Base-by-base conservation (phyloP, 2,797 vertebrate species). In the Moxostoma hubbsi region DNA sequence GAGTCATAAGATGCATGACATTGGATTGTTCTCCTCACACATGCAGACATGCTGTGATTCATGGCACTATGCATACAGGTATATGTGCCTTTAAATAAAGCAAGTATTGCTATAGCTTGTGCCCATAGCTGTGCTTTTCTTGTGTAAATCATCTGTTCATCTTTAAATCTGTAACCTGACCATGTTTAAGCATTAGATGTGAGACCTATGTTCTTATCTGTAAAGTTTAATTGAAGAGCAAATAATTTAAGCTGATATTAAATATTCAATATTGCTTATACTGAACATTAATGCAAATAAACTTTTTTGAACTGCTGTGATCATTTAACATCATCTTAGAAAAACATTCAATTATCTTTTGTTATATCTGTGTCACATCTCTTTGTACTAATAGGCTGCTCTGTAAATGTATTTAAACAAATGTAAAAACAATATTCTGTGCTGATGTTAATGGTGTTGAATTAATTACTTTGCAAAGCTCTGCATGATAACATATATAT, bases 1-100 rank as follows among this genome's bases (percentile, higher is more conserved):
- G 59, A 24, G 59, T 36, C 67, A 13, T 57, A 80, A 63, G 57
- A 61, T 53, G 63, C 77, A 73, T 82, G 72, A 51, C 9, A 69
- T 70, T 75, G 86, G 74, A 73, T 36, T 68, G 47, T 58, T 24
- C 11, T 55, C 64, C 59, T 62, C 61, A 72, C 75, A 77, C 69
- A 82, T 62, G 51, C 51, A 46, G 64, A 69, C 62, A 61, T 78
- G 59, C 75, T 46, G 61, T 73, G 69, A 74, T 18, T 64, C 16
- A 83, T 90, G 88, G 86, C 89, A 77, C 85, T 89, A 86, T 87
- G 89, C 90, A 86, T 87, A 89, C 89, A 91, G 88, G 88, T 93
- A 73, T 84, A 73, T 90, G 92, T 94, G 93, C 93, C 93, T 94
- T 94, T 87, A 81, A 87, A 84, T 81, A 87, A 64, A 75, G 65